These are phyloP conservation scores for Halichoerus grypus DNA, from an alignment of 2,113 vertebrate genomes.

Conservation along the genomic window DNA sequence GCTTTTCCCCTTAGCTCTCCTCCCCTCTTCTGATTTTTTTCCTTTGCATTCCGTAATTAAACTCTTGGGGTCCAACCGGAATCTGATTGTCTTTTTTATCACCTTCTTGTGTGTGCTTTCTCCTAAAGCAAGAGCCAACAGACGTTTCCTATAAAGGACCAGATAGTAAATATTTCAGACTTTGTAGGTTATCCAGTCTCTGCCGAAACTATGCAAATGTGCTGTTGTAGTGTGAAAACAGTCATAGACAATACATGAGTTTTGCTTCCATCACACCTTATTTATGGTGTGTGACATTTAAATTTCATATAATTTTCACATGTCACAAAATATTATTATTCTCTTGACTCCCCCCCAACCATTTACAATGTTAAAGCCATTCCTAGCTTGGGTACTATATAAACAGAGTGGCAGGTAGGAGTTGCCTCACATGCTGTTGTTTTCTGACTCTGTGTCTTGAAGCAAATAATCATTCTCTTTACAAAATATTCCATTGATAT, in stretches of 20 bases:
- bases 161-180: background rate
- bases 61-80: background rate
- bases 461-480: background rate
- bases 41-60: background rate
- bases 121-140: background rate
- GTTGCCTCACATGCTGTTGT: background rate
- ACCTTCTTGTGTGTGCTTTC: background rate
- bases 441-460: background rate
- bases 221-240: background rate
- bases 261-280: background rate
- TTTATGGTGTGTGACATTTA: background rate
- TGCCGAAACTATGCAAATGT: background rate
- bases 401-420: background rate
- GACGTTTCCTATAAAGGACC: background rate
- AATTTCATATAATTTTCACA: background rate
- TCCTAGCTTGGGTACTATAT: background rate
- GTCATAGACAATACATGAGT: background rate
- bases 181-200: background rate
- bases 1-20: background rate
- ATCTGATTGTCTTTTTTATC: background rate
- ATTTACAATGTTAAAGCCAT: slow-evolving; percentile 25
- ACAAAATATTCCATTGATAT: background rate
- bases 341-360: background rate
- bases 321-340: background rate
- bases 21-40: background rate